Evolutionary conservation across 2,113 vertebrate species (phyloP).

Genomic region (Callipepla californica): DNA sequence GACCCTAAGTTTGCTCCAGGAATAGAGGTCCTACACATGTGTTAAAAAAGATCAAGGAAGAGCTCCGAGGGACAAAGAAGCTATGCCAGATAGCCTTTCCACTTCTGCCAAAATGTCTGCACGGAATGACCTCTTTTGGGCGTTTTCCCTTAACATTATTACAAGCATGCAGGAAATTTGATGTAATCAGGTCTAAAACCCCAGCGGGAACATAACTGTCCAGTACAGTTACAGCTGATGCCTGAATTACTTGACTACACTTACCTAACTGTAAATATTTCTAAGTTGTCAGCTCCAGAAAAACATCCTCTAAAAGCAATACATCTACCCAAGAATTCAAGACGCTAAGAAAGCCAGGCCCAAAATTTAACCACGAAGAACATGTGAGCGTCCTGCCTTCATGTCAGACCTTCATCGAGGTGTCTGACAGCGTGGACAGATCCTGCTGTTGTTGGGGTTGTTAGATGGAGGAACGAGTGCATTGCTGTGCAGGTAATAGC

Average conservation of each 20-base stretch:
- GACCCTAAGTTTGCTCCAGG: not conserved
- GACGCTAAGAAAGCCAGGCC: not conserved
- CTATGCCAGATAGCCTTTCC: not conserved
- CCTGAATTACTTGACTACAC: constrained; percentile 1
- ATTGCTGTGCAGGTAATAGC: not conserved
- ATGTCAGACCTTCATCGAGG: not conserved
- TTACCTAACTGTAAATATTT: constrained; percentile 31
- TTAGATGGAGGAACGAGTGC: not conserved
- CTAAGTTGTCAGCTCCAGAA: not conserved
- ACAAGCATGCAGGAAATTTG: not conserved
- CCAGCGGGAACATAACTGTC: not conserved
- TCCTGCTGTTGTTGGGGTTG: not conserved
- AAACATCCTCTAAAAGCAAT: not conserved
- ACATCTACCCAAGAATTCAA: not conserved
- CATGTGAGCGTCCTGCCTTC: not conserved
- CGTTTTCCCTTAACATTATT: not conserved
- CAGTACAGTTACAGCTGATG: not conserved
- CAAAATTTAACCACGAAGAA: not conserved
- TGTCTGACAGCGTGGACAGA: not conserved
- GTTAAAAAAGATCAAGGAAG: not conserved
- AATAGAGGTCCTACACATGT: accelerated
- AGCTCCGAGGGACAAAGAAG: not conserved
- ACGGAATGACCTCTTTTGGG: not conserved
- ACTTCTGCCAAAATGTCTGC: not conserved
- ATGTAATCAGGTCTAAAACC: constrained; percentile 14